Evolutionary conservation across 2,113 vertebrate genomes (phyloP).

Genomic region (Mohoua ochrocephala): DNA sequence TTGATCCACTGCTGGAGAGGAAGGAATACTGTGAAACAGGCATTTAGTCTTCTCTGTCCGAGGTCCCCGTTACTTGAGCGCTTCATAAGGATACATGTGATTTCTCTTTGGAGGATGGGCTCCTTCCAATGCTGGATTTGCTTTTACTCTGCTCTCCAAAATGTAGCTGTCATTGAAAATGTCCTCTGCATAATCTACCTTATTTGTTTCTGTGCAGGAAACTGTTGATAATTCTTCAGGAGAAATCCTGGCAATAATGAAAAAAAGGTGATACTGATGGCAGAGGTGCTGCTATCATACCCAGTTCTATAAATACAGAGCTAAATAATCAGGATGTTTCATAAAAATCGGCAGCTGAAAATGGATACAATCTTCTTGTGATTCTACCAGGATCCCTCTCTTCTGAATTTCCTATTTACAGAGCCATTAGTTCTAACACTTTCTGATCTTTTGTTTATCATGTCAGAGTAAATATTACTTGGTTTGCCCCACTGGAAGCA

Average conservation of each 20-base stretch:
- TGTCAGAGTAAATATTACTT: conserved; percentile 68
- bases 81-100: rapidly evolving
- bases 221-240: background rate
- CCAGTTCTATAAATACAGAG: background rate
- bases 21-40: background rate
- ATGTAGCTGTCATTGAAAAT: background rate
- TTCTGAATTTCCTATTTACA: conserved; percentile 44
- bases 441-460: conserved; percentile 69
- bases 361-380: conserved; percentile 41
- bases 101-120: background rate
- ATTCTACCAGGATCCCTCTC: conserved; percentile 48
- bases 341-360: conserved; percentile 35
- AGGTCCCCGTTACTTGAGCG: background rate
- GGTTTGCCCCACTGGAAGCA: conserved; percentile 49
- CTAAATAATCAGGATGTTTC: background rate
- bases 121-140: background rate
- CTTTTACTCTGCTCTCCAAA: background rate
- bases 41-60: background rate
- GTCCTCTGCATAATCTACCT: background rate
- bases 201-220: background rate
- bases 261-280: background rate
- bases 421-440: conserved; percentile 65
- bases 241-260: background rate
- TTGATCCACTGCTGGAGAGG: background rate
- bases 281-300: background rate